Base-by-base conservation (phyloP, 2,797 vertebrate genomes). In the Varecia variegata region DNA sequence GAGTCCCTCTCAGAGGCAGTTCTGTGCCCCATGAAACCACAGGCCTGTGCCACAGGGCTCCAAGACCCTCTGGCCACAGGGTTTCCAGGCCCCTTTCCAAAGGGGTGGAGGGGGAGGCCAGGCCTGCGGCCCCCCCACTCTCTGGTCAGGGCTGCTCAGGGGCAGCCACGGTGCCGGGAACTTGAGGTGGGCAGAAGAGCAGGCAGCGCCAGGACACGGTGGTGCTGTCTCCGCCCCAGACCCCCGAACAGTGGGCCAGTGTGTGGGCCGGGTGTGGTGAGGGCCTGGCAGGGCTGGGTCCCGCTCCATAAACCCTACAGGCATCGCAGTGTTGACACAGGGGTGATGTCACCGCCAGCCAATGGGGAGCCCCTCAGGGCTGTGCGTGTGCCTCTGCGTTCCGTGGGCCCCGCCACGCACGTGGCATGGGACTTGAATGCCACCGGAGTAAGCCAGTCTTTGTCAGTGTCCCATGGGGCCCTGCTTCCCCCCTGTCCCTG, bases 191-290 rank as follows among this genome's bases (percentile, higher is more conserved):
- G 40, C 0, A 50, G 67, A 52, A 45, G 56, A 18, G 27, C n/a
- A 21, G 70, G 30, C n/a, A 62, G 88, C n/a, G 10, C 90, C 68
- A 35, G 73, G 85, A 60, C 9, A 7, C 40, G 27, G 5, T 0
- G n/a, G 50, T 0, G 14, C 1, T 25, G 65, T 47, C 52, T 30
- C 50, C 80, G 25, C 56, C 86, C 67, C 80, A 84, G 90, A 65
- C 96, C 96, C 96, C 93, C 79, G 54, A 95, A 96, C 97, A 96
- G 97, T 93, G 83, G 95, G 83, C 94, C 83, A 93, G 82, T 95
- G 97, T 97, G 87, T 80, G 68, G 92, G 81, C 82, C 9, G 2
- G 62, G 27, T 23, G 62, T 54, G 84, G 68, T 23, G 2, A 47
- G 7, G 93, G 92, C 90, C 87, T 27, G 90, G 94, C 27, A 5